These are phyloP conservation scores for Lepidochrysops patricia DNA, from an alignment of 2,888 invertebrate genomes.

Conservation along the genomic window DNA sequence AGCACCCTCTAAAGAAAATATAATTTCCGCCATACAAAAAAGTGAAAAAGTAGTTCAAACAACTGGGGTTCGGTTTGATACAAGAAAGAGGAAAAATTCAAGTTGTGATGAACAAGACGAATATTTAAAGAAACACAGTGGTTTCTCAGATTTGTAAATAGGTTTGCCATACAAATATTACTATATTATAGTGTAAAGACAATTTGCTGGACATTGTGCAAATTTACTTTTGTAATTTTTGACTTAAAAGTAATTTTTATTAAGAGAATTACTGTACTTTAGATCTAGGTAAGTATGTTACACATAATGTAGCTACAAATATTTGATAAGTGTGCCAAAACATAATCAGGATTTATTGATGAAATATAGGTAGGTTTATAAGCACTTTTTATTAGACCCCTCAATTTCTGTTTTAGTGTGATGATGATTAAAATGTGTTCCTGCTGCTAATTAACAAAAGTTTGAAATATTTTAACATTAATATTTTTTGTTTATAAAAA, in stretches of 20 bases:
- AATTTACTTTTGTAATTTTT: background rate
- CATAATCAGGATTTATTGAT: constrained; percentile 15
- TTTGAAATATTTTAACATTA: background rate
- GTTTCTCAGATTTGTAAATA: constrained; percentile 20
- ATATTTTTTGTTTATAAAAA: background rate
- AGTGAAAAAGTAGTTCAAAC: constrained; percentile 64
- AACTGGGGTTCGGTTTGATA: constrained; percentile 59
- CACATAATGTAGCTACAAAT: constrained; percentile 9
- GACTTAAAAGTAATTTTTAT: background rate
- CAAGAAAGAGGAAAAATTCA: constrained; percentile 54
- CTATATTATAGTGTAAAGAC: background rate
- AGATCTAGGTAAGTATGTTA: background rate
- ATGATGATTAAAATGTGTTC: background rate
- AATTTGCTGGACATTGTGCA: background rate
- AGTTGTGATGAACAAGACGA: constrained; percentile 43
- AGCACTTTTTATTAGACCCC: background rate
- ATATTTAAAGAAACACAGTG: constrained; percentile 48
- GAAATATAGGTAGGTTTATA: background rate
- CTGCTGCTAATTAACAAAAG: background rate
- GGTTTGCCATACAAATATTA: background rate
- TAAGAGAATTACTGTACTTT: background rate
- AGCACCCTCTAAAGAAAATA: constrained; percentile 63
- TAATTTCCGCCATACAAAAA: constrained; percentile 61
- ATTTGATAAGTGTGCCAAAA: constrained; percentile 13
- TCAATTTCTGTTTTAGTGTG: background rate